Evolutionary conservation across 2,888 invertebrate genomes (phyloP), one percentile per base, ranked within the genome.

Genomic region (Caenorhabditis uteleia): DNA sequence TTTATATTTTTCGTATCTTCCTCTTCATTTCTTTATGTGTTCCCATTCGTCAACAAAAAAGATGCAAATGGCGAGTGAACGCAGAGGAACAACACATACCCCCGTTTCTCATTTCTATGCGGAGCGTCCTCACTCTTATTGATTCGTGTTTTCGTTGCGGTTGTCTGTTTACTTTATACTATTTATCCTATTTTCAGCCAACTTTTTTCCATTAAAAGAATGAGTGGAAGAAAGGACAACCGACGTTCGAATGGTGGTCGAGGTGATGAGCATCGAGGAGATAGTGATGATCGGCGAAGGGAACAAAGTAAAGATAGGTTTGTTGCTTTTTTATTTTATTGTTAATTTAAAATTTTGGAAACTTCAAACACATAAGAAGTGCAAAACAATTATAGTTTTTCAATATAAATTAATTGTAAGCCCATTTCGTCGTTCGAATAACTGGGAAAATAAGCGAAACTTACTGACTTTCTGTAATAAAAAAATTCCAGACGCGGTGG

Each of bases 401-500:
- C n/a, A n/a, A n/a, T n/a, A n/a, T n/a, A n/a, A n/a, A n/a, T n/a
- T n/a, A n/a, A n/a, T n/a, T n/a, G n/a, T n/a, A n/a, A n/a, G n/a
- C n/a, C n/a, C n/a, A n/a, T n/a, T n/a, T n/a, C 50, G 57, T 21
- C 50, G 57, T 39, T 50, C 57, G 18, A 57, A 57, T 16, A 50
- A 46, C 14, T 50, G 50, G 10, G 57, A 58, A 12, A 50, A 57
- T 2, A 27, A 27, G n/a, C 26, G 31, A n/a, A n/a, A n/a, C n/a
- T n/a, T n/a, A n/a, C n/a, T n/a, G n/a, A n/a, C n/a, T n/a, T n/a
- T n/a, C n/a, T n/a, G n/a, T n/a, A n/a, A n/a, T n/a, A 14, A 27
- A 23, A 43, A 5, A 20, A 20, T 7, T 34, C 34, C 10, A 34
- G 49, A 16, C 23, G 49, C 54, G 39, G 20, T 18, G 21, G 45